phyloP scores from a whole-genome alignment of 2,797 vertebrate species.

The Leptodactylus fallax region DNA sequence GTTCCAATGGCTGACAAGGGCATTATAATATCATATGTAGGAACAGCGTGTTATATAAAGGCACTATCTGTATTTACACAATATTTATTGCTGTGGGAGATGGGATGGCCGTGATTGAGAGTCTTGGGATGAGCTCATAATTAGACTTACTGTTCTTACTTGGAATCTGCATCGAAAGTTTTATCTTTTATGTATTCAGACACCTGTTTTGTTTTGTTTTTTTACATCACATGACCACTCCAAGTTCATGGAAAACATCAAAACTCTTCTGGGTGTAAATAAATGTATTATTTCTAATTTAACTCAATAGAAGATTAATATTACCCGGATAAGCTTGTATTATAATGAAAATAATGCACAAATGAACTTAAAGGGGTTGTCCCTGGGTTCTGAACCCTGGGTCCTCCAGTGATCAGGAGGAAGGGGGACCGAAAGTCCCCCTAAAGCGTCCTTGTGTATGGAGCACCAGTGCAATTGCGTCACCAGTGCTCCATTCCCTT shows the following conservation, averaged over 20 bases:
- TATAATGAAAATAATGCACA: no score
- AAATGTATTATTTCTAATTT: not conserved
- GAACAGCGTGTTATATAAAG: not conserved
- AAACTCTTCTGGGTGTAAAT: not conserved
- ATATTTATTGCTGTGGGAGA: slow-evolving; percentile 28
- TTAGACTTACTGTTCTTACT: slow-evolving; percentile 25
- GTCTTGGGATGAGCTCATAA: slow-evolving; percentile 34
- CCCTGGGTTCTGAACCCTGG: no score
- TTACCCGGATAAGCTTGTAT: no score
- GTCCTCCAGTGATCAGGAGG: no score
- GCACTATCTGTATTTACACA: slow-evolving; percentile 21
- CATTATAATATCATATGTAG: slow-evolving; percentile 5
- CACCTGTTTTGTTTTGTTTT: slow-evolving; percentile 28
- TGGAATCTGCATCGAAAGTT: slow-evolving; percentile 5
- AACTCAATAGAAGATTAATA: no score
- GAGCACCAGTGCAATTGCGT: no score
- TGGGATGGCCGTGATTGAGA: not conserved
- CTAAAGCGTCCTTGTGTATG: no score
- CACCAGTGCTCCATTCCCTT: no score
- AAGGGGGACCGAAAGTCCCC: no score
- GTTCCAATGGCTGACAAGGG: not conserved
- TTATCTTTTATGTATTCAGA: not conserved
- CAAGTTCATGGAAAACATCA: not conserved
- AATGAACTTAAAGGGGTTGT: no score
- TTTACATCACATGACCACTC: not conserved